Evolutionary conservation across 1,140 invertebrate genomes (phyloP).

Genomic region (Paralvinella palmiformis): DNA sequence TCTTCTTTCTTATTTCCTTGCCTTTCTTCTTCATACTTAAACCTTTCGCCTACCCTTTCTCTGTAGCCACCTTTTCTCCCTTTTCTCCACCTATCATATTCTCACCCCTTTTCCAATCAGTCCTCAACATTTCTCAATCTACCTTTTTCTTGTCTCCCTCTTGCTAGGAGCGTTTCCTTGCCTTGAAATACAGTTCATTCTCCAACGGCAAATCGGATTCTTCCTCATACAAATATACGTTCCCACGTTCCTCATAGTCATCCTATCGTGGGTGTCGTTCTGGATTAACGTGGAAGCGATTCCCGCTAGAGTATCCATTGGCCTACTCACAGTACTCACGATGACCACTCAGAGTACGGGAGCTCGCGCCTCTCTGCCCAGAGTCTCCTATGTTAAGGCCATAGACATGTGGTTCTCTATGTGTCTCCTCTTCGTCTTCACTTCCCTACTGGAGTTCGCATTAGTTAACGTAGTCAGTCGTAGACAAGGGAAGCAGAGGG

Average conservation of each 20-base stretch:
- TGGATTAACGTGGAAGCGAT: conserved; percentile 15
- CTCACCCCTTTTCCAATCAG: neutral
- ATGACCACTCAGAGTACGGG: conserved; percentile 22
- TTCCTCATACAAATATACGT: conserved; percentile 85
- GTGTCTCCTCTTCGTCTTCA: conserved; percentile 75
- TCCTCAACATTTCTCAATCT: neutral
- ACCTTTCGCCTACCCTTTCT: neutral
- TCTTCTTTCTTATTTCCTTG: too few relatives aligned
- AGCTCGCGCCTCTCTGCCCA: conserved; percentile 13
- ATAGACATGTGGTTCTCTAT: conserved; percentile 87
- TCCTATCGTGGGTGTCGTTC: conserved; percentile 17
- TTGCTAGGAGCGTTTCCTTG: conserved; percentile 52
- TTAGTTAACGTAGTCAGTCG: conserved; percentile 54
- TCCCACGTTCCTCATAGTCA: conserved; percentile 73
- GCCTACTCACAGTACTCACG: conserved; percentile 53
- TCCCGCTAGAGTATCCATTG: conserved; percentile 18
- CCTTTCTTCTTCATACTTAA: neutral
- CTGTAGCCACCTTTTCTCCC: neutral
- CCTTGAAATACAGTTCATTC: conserved; percentile 73
- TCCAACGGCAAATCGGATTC: conserved; percentile 65
- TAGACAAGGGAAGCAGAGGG: conserved; percentile 35
- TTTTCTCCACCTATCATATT: neutral
- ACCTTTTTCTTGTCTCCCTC: too few relatives aligned
- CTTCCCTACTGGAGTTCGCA: conserved; percentile 72
- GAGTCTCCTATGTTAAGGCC: conserved; percentile 64